These are phyloP conservation scores for Neoitamus cyanurus DNA, from an alignment of 2,888 invertebrate genomes.

Conservation along the genomic window DNA sequence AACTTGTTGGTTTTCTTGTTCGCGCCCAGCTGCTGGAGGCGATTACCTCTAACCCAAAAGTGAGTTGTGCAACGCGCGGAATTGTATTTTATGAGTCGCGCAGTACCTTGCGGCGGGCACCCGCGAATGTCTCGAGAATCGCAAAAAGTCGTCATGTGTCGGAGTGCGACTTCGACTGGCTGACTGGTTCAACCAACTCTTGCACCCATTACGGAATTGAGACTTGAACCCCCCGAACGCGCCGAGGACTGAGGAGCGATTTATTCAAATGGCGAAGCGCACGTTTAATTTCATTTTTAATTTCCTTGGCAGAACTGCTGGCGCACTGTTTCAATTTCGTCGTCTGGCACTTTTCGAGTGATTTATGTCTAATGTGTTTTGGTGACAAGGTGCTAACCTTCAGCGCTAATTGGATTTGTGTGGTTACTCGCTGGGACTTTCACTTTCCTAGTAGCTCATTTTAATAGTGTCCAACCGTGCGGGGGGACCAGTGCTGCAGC, in stretches of 20 bases:
- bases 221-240: background rate
- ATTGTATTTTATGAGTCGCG: conserved; percentile 8
- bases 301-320: background rate
- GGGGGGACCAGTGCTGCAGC: background rate
- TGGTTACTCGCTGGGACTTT: background rate
- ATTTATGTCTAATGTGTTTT: conserved; percentile 43
- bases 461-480: background rate
- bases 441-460: conserved; percentile 31
- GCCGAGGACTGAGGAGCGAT: background rate
- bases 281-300: background rate
- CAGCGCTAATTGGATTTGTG: conserved; percentile 30
- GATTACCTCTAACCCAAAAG: conserved; percentile 40
- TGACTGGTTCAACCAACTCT: conserved; percentile 30
- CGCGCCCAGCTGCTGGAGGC: conserved; percentile 12
- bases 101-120: background rate
- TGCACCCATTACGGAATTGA: background rate
- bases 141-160: conserved; percentile 2
- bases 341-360: conserved; percentile 2
- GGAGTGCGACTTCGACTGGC: background rate
- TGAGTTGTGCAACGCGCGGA: conserved; percentile 5
- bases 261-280: conserved; percentile 12
- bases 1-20: conserved; percentile 11
- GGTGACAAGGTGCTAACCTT: conserved; percentile 48
- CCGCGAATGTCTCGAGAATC: background rate
- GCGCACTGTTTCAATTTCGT: conserved; percentile 22